Conservation (phyloP, 2,888 invertebrate species). For the Cantharis flavilabris region DNA sequence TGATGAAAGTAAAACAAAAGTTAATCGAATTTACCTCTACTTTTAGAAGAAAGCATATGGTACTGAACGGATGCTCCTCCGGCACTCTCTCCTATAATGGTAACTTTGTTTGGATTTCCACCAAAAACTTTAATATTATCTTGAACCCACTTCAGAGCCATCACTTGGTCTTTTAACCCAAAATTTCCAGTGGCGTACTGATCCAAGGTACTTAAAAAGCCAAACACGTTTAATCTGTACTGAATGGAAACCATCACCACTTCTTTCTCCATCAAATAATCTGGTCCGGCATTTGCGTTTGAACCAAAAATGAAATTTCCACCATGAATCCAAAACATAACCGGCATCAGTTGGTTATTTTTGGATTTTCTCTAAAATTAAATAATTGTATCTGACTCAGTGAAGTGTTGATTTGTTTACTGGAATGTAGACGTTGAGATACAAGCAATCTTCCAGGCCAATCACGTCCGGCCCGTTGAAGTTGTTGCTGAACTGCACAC, state of each 20-base stretch:
- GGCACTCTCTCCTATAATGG: constrained; percentile 34
- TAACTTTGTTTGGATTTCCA: constrained; percentile 29
- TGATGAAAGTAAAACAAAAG: neutral
- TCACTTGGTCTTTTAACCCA: constrained; percentile 32
- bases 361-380: constrained; percentile 19
- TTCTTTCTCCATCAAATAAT: constrained; percentile 36
- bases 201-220: constrained; percentile 39
- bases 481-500: constrained; percentile 8
- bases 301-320: constrained; percentile 38
- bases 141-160: constrained; percentile 29
- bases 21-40: neutral
- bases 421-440: constrained; percentile 11
- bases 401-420: neutral
- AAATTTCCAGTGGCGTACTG: constrained; percentile 34
- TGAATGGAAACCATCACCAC: constrained; percentile 36
- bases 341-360: constrained; percentile 29
- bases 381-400: neutral
- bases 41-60: constrained; percentile 24
- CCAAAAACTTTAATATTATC: constrained; percentile 30
- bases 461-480: constrained; percentile 1
- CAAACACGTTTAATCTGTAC: constrained; percentile 24
- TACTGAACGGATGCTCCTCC: constrained; percentile 27
- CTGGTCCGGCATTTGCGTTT: constrained; percentile 23
- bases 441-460: constrained; percentile 24
- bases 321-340: constrained; percentile 40